Percentiles rank a stretch among this genome's conserved stretches.
Conservation (phyloP, 2,113 vertebrate species). For the Aspidoscelis tigris region DNA sequence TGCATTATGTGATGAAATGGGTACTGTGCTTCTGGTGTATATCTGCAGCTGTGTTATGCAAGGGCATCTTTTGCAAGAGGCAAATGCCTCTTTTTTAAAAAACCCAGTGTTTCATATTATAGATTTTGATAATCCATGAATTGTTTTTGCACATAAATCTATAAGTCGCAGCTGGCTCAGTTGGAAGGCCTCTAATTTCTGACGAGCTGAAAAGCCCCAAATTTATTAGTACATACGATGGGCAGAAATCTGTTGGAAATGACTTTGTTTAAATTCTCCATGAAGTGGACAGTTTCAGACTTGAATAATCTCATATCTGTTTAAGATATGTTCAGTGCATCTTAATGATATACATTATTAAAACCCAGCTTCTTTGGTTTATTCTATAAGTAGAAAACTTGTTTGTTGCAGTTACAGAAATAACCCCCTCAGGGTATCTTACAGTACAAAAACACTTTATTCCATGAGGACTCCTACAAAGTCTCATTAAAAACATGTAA, state of each 20-base stretch:
- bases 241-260: too few relatives aligned
- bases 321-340: not conserved
- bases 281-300: too few relatives aligned
- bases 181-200: too few relatives aligned
- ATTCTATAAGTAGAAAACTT: slow-evolving; percentile 13
- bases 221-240: too few relatives aligned
- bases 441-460: slow-evolving; percentile 37
- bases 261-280: too few relatives aligned
- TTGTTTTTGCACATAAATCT: not conserved
- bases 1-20: too few relatives aligned
- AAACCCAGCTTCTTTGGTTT: slow-evolving; percentile 19
- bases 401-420: not conserved
- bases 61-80: too few relatives aligned
- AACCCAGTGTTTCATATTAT: not conserved
- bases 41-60: too few relatives aligned
- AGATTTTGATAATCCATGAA: not conserved
- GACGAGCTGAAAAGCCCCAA: too few relatives aligned
- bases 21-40: too few relatives aligned
- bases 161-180: too few relatives aligned
- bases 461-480: not conserved
- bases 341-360: not conserved
- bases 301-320: not conserved
- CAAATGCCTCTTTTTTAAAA: too few relatives aligned
- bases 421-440: slow-evolving; percentile 19
- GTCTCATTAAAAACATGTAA: slow-evolving; percentile 5